phyloP scores from a whole-genome alignment of 2,113 vertebrate species.

The Agapornis roseicollis region DNA sequence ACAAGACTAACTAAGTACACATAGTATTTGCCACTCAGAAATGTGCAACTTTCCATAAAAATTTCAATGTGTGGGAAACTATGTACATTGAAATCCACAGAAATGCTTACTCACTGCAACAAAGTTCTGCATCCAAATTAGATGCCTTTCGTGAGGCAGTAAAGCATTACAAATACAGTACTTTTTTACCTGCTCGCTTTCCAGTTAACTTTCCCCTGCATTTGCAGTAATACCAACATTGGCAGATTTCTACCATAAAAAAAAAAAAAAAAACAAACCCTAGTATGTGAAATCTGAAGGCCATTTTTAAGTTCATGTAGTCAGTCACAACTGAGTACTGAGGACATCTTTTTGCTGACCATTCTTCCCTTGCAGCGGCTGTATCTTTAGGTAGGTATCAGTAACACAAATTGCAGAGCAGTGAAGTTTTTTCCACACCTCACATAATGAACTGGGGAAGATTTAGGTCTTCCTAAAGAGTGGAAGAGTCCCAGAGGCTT shows the following conservation, averaged over 20 bases:
- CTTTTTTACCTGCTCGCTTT: not conserved
- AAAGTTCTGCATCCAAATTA: not conserved
- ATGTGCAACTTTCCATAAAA: not conserved
- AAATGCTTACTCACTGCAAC: not conserved
- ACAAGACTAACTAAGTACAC: not conserved
- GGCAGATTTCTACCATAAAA: not conserved
- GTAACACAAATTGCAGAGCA: not conserved
- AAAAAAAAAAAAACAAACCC: not conserved
- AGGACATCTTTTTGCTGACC: not conserved
- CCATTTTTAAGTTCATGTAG: not conserved
- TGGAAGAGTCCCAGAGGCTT: not conserved
- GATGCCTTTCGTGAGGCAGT: not conserved
- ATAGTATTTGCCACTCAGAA: not conserved
- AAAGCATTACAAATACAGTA: not conserved
- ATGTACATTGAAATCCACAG: not conserved
- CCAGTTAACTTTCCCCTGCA: not conserved
- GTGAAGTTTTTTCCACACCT: not conserved
- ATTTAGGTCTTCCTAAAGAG: not conserved
- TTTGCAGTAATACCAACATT: not conserved
- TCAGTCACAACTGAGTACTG: not conserved
- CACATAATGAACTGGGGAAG: not conserved
- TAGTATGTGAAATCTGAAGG: too few relatives aligned
- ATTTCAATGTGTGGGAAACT: not conserved
- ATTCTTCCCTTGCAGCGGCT: not conserved
- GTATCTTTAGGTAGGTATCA: not conserved